These are phyloP conservation scores for Drosophila pachea DNA, from an alignment of 1,140 invertebrate genomes.

Conservation along the genomic window DNA sequence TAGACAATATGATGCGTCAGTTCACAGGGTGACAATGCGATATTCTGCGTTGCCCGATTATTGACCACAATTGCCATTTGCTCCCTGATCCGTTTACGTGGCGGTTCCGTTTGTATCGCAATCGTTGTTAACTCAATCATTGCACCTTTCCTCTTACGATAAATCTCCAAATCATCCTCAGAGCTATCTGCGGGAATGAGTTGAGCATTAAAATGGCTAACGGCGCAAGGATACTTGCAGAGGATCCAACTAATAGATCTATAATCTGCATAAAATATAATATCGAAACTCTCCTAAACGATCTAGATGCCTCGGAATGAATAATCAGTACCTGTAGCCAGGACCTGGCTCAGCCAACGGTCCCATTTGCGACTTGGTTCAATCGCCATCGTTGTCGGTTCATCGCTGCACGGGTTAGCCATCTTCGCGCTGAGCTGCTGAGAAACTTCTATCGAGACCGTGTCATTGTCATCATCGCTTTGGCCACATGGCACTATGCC, in stretches of 20 bases:
- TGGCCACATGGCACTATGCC: conserved; percentile 30
- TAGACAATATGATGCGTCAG: conserved; percentile 46
- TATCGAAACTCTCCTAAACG: background rate
- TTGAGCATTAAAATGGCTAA: background rate
- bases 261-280: too few relatives aligned
- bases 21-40: conserved; percentile 46
- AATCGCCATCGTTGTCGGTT: background rate
- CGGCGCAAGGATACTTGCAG: too few relatives aligned
- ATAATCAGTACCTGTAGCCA: conserved; percentile 38
- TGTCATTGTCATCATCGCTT: conserved; percentile 4
- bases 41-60: background rate
- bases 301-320: background rate
- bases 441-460: background rate
- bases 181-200: conserved; percentile 46
- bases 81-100: conserved; percentile 20
- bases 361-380: conserved; percentile 31
- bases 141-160: background rate
- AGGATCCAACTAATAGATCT: too few relatives aligned
- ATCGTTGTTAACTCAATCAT: background rate
- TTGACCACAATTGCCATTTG: background rate
- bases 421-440: background rate
- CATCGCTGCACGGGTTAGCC: background rate
- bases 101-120: conserved; percentile 59
- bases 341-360: conserved; percentile 37
- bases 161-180: conserved; percentile 54